These are phyloP conservation scores for Tragulus kanchil DNA, from an alignment of 2,113 vertebrate species.

Conservation along the genomic window DNA sequence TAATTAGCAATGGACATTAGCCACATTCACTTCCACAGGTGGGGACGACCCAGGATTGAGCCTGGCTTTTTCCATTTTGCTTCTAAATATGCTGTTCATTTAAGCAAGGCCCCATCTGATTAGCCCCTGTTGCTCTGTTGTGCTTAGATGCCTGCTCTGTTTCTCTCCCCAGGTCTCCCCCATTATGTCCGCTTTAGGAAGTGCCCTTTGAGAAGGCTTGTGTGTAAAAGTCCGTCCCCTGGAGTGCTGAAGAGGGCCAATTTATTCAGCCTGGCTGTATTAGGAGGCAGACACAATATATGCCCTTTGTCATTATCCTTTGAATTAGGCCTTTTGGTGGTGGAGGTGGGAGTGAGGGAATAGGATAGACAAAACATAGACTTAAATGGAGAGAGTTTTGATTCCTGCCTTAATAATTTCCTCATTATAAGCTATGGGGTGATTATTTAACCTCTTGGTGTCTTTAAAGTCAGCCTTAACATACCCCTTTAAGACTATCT, in stretches of 20 bases:
- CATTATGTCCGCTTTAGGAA: neutral
- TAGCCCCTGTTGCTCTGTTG: neutral
- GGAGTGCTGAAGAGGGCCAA: neutral
- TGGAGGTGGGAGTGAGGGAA: fast-evolving
- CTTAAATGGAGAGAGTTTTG: neutral
- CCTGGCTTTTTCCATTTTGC: neutral
- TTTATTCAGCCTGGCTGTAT: neutral
- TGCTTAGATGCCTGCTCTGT: neutral
- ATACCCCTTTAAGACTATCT: neutral
- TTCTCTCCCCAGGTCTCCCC: neutral
- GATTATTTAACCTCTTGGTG: neutral
- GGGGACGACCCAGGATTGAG: neutral
- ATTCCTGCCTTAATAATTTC: neutral
- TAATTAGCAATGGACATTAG: constrained; percentile 19
- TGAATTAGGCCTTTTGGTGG: neutral
- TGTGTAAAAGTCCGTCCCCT: neutral
- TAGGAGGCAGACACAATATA: neutral
- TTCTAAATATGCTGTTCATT: neutral
- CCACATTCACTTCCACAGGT: neutral
- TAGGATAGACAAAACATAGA: neutral
- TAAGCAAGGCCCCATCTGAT: neutral
- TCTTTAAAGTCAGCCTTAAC: neutral
- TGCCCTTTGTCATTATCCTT: neutral
- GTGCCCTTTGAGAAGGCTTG: neutral
- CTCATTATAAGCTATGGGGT: neutral